Evolutionary conservation across 2,888 invertebrate species (phyloP), one percentile per base, ranked within the genome.

Genomic region (Elegia similella): DNA sequence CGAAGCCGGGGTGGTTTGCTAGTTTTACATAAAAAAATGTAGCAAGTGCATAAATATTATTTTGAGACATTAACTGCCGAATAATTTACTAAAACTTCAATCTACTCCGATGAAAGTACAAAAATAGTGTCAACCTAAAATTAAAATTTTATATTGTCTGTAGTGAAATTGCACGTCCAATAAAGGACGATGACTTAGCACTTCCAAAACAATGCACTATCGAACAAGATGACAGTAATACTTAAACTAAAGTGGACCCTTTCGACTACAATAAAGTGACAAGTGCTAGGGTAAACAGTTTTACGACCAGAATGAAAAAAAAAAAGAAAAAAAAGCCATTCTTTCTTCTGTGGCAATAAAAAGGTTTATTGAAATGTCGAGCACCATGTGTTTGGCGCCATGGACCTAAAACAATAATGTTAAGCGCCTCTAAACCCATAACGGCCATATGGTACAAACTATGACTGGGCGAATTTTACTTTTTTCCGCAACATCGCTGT

Each of bases 381-480:
- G 70, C 78, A 73, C 76, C 88, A 86, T 86, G 75, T 86, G 88
- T 72, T 80, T 78, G 89, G 88, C 89, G 89, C 89, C 89, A 80
- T 72, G 76, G 75, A 71, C 79, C 80, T 80, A 80, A 83, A 82
- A 80, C 72, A 82, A 80, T 73, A 75, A 72, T 68, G 68, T 62
- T 69, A 66, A 78, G 75, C 77, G 75, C 76, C 78, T 73, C 64
- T 50, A 62, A 61, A 67, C 61, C 60, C 42, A 65, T 64, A 66
- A 66, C 62, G 59, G 52, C 59, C 59, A 58, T 56, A 56, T 57
- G 55, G 52, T 59, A 47, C 42, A 50, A 43, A 38, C 46, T 23
- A 38, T 52, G 54, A 55, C 30, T 47, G 32, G 29, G 47, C 43
- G 38, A 55, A 42, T 38, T 43, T 48, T 48, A 15, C 34, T 52